phyloP scores from a whole-genome alignment of 2,797 vertebrate genomes.

The Microhierax caerulescens region DNA sequence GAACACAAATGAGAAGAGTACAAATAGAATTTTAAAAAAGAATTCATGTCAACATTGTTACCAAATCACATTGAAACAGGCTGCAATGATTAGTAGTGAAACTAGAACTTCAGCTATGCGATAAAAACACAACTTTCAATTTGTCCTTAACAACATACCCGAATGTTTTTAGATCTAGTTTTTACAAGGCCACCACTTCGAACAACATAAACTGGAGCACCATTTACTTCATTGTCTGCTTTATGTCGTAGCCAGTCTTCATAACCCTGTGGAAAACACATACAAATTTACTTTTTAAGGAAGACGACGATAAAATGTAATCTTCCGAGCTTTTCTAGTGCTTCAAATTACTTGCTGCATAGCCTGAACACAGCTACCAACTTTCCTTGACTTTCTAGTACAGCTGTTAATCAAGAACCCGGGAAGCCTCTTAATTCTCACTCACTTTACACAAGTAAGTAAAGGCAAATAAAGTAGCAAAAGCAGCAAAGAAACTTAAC shows the following conservation, averaged over 20 bases:
- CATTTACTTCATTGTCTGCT: constrained; percentile 97
- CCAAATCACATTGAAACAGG: not conserved
- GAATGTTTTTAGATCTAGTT: constrained; percentile 96
- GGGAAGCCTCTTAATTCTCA: not conserved
- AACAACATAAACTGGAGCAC: constrained; percentile 95
- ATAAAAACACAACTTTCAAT: not conserved
- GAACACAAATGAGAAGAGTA: not conserved
- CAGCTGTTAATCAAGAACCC: not conserved
- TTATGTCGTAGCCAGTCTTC: constrained; percentile 98
- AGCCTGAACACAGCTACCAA: not conserved
- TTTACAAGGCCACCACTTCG: constrained; percentile 97
- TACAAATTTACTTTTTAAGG: not conserved
- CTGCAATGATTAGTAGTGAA: not conserved
- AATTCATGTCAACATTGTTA: not conserved
- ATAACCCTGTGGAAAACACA: constrained; percentile 83
- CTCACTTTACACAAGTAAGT: not conserved
- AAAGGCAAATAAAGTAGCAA: not conserved
- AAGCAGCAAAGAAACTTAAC: not conserved
- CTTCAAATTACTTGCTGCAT: not conserved
- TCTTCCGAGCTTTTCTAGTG: not conserved
- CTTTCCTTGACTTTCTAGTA: not conserved
- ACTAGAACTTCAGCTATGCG: not conserved
- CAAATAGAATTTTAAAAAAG: not conserved
- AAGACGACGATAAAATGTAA: not conserved
- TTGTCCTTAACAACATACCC: constrained; percentile 78